Base-by-base conservation (phyloP, 2,113 vertebrate species). In the Prunella fulvescens region DNA sequence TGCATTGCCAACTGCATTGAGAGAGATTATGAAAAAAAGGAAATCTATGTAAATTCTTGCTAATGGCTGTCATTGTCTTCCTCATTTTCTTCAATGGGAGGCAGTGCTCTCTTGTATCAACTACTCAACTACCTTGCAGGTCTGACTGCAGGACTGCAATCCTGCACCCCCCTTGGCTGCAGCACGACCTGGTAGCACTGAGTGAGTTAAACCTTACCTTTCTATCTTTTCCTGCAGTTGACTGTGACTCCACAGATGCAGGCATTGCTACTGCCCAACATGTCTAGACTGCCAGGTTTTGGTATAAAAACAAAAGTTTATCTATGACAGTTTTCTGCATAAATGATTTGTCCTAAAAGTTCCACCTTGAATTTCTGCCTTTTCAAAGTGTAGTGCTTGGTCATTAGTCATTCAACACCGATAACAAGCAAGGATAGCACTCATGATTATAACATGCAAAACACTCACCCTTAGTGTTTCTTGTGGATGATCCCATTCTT, bases 61-160 rank as follows among this genome's bases (percentile, higher is more conserved):
- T 57, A 33, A 53, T 42, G 44, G 19, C 24, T 53, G 20, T 47
- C 62, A 9, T 22, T 61, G 22, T 26, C 45, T 65, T 19, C 19
- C 29, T 35, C 3, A 10, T 40, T 86, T 88, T 69, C 80, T 65
- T 51, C 58, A 45, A 6, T 23, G 51, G 29, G 9, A 60, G 24
- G 14, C 53, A 51, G 28, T 14, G 60, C 19, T 71, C 15, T 70
- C 19, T 28, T 19, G 3, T 3, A n/a, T 17, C 24, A 40, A 2
- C 28, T 31, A 1, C 61, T 31, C 25, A 45, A 48, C 11, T 57
- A 8, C 7, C 29, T n/a, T 1, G 0, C 5, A 1, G 0, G 10
- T 17, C 35, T 23, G 18, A 19, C 71, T 47, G 24, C 50, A 12
- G 15, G 24, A 6, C 11, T 64, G 33, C 39, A 26, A 37, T 11